These are phyloP conservation scores for Centropyge bicolor DNA, from an alignment of 2,797 vertebrate genomes.

Conservation along the genomic window DNA sequence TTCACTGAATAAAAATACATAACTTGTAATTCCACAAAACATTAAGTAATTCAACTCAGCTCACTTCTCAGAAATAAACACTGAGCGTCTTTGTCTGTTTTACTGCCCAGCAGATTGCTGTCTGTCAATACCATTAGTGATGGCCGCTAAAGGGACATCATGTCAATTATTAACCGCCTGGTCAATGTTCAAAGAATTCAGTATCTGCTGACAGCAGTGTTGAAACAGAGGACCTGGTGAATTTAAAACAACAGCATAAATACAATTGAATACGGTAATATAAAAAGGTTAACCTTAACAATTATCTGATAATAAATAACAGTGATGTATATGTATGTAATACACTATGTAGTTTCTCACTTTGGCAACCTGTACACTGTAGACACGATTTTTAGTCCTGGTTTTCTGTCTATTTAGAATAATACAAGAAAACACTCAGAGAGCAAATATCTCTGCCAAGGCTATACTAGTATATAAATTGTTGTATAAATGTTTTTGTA, in stretches of 20 bases:
- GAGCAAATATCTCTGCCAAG: neutral
- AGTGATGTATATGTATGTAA: neutral
- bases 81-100: slow-evolving; percentile 15
- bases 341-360: neutral
- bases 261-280: neutral
- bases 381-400: neutral
- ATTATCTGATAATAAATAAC: neutral
- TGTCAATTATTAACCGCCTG: slow-evolving; percentile 70
- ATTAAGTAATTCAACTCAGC: neutral
- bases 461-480: no score
- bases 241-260: slow-evolving; percentile 10
- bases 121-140: slow-evolving; percentile 31
- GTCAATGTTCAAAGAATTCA: slow-evolving; percentile 54
- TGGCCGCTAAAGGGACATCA: slow-evolving; percentile 18
- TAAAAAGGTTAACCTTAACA: neutral
- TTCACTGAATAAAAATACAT: neutral
- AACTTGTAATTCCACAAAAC: neutral
- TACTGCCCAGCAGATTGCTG: slow-evolving; percentile 1
- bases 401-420: slow-evolving; percentile 3
- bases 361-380: neutral
- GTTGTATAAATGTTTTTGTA: no score
- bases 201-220: slow-evolving; percentile 40
- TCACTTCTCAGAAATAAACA: neutral
- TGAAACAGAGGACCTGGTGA: slow-evolving; percentile 13
- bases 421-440: neutral